A percentile compares a stretch with the other conserved stretches of the same genome.
These are phyloP conservation scores for Leptarthrus brevirostris DNA, from an alignment of 2,888 invertebrate genomes.

Conservation along the genomic window DNA sequence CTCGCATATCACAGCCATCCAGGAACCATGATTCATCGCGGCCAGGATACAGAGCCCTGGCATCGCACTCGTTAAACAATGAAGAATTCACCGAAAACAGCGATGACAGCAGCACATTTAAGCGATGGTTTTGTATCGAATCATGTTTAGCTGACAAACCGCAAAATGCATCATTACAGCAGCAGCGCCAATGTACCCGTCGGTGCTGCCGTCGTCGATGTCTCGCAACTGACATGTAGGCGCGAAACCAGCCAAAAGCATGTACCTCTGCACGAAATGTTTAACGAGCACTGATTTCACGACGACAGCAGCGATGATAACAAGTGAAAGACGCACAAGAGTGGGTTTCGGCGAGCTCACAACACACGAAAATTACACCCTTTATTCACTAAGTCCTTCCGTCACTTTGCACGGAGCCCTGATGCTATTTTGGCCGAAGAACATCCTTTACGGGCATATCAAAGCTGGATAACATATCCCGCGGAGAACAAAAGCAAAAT, in stretches of 20 bases:
- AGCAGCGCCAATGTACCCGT: background rate
- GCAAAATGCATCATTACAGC: conserved; percentile 53
- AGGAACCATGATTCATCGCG: conserved; percentile 40
- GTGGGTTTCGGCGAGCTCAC: conserved; percentile 9
- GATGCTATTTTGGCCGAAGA: conserved; percentile 19
- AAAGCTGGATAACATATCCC: conserved; percentile 10
- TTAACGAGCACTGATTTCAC: conserved; percentile 28
- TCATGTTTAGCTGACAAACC: conserved; percentile 54
- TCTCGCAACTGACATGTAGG: conserved; percentile 16
- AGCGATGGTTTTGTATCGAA: conserved; percentile 54
- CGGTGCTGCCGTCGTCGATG: background rate
- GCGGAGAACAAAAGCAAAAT: conserved; percentile 29
- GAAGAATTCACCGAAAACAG: conserved; percentile 52
- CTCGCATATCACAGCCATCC: conserved; percentile 33
- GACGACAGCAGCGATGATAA: conserved; percentile 33
- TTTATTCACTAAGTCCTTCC: conserved; percentile 41
- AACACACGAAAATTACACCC: no score
- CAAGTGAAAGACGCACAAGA: conserved; percentile 34
- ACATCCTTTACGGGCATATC: conserved; percentile 40
- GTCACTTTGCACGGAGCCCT: background rate
- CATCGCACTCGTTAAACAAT: background rate
- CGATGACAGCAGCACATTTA: conserved; percentile 54
- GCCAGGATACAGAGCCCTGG: conserved; percentile 12
- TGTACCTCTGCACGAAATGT: conserved; percentile 22
- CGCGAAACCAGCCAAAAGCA: conserved; percentile 28